phyloP scores from a whole-genome alignment of 1,140 invertebrate genomes.

The Drosophila navojoa region DNA sequence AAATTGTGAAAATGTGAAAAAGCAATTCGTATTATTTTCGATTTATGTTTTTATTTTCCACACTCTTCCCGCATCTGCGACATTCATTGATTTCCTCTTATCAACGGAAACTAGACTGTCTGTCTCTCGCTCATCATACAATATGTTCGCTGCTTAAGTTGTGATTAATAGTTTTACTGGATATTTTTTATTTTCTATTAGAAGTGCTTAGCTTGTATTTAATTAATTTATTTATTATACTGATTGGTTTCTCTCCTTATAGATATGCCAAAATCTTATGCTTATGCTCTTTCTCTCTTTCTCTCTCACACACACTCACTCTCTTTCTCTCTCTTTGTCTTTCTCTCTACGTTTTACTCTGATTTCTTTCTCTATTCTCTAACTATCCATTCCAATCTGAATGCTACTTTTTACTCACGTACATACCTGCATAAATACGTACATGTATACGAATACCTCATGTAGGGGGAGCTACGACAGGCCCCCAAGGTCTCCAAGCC shows the following conservation, averaged over 20 bases:
- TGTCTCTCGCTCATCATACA: background rate
- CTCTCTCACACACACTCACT: slow-evolving; percentile 9
- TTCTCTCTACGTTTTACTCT: slow-evolving; percentile 29
- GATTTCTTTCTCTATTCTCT: slow-evolving; percentile 23
- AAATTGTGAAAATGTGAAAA: background rate
- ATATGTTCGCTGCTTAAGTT: background rate
- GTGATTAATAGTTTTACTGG: background rate
- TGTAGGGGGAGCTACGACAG: slow-evolving; percentile 41
- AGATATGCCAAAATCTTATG: background rate
- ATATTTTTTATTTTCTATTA: background rate
- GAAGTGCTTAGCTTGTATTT: background rate
- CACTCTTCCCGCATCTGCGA: background rate
- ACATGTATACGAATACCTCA: background rate
- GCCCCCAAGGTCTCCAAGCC: slow-evolving; percentile 11
- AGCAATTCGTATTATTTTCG: slow-evolving; percentile 1
- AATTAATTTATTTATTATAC: background rate
- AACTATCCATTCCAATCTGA: slow-evolving; percentile 6
- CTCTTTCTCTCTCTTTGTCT: slow-evolving; percentile 38
- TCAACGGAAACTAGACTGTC: background rate
- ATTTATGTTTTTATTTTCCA: slow-evolving; percentile 5
- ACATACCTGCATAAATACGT: background rate
- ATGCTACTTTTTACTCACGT: slow-evolving; percentile 10
- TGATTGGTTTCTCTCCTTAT: background rate
- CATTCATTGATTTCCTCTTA: background rate
- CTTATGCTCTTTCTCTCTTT: slow-evolving; percentile 20